Conservation (phyloP, 2,888 invertebrate genomes). For the Invenusta paracnida region DNA sequence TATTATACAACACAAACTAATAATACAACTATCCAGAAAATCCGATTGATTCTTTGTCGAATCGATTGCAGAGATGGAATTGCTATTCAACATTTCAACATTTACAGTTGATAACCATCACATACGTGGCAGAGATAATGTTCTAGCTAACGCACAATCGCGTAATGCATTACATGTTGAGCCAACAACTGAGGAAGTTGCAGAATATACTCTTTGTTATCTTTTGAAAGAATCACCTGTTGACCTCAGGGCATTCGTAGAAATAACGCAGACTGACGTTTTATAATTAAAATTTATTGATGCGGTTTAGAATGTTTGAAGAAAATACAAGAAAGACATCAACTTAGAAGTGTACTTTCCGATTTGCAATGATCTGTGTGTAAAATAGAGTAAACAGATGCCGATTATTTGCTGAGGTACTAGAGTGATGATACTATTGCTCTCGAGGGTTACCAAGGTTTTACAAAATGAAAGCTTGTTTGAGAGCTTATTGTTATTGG, state of each 20-base stretch:
- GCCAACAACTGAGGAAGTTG: background rate
- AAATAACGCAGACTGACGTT: background rate
- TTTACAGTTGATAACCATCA: background rate
- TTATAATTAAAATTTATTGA: background rate
- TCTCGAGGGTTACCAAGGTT: too few species aligned
- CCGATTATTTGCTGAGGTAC: too few species aligned
- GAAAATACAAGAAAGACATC: background rate
- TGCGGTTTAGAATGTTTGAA: background rate
- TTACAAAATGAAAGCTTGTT: too few species aligned
- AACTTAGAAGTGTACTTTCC: background rate
- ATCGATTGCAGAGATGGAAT: slow-evolving; percentile 7
- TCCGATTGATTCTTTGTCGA: background rate
- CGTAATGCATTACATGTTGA: background rate
- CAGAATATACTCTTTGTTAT: background rate
- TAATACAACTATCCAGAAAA: background rate
- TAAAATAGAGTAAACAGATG: background rate
- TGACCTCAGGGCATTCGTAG: background rate
- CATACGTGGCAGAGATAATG: background rate
- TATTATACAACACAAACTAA: background rate
- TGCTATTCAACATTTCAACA: background rate
- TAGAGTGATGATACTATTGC: too few species aligned
- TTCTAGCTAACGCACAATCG: background rate
- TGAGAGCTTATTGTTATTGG: too few species aligned
- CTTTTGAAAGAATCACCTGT: background rate
- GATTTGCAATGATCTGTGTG: background rate